These are phyloP conservation scores for Lysiphlebus fabarum DNA, from an alignment of 1,140 invertebrate genomes.

Conservation along the genomic window DNA sequence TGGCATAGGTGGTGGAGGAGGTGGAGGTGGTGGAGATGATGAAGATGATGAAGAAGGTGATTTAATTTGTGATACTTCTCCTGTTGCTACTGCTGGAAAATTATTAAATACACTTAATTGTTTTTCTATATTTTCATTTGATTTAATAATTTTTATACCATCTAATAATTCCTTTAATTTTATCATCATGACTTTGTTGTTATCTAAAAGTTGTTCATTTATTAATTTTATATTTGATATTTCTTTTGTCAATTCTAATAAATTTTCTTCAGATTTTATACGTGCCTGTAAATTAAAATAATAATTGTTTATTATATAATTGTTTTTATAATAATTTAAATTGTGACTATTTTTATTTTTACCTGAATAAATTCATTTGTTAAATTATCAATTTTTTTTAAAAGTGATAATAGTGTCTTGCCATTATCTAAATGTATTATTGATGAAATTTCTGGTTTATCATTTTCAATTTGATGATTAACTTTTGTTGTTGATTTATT, in stretches of 20 bases:
- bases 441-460: too few species aligned
- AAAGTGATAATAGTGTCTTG: background rate
- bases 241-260: slow-evolving; percentile 30
- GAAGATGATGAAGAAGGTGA: slow-evolving; percentile 20
- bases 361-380: slow-evolving; percentile 35
- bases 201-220: slow-evolving; percentile 29
- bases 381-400: slow-evolving; percentile 32
- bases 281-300: slow-evolving; percentile 27
- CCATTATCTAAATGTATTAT: too few species aligned
- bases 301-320: background rate
- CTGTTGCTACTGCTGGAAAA: background rate
- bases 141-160: slow-evolving; percentile 23
- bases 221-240: slow-evolving; percentile 24
- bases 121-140: slow-evolving; percentile 7
- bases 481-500: too few species aligned
- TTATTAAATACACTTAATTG: too few species aligned
- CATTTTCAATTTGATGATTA: too few species aligned
- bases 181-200: slow-evolving; percentile 26
- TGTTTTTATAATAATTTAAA: slow-evolving; percentile 7
- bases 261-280: slow-evolving; percentile 22
- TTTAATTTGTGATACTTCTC: background rate
- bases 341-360: background rate
- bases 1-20: slow-evolving; percentile 5
- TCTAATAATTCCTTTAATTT: slow-evolving; percentile 31
- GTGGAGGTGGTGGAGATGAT: slow-evolving; percentile 21